phyloP scores from a whole-genome alignment of 2,888 invertebrate genomes.

The Coronaproctus castanopsis region DNA sequence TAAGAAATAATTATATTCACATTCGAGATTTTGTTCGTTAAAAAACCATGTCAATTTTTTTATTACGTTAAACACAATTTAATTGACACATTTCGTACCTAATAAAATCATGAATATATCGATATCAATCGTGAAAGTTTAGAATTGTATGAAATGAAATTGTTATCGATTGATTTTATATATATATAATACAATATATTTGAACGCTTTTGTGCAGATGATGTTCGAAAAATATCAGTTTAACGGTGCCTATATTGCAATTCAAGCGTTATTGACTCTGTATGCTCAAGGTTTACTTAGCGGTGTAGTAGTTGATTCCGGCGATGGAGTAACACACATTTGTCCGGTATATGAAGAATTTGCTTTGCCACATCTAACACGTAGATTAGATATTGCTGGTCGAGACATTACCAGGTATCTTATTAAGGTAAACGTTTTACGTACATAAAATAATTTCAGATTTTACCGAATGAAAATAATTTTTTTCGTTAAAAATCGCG shows the following conservation, averaged over 20 bases:
- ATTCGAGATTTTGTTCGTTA: slow-evolving; percentile 7
- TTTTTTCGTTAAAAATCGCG: no score
- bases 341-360: slow-evolving; percentile 98
- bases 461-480: not conserved
- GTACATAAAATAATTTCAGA: not conserved
- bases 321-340: slow-evolving; percentile 98
- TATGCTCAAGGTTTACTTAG: slow-evolving; percentile 94
- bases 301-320: slow-evolving; percentile 96
- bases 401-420: slow-evolving; percentile 93
- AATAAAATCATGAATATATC: no score
- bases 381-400: slow-evolving; percentile 90
- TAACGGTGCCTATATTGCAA: slow-evolving; percentile 82
- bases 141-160: no score
- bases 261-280: slow-evolving; percentile 85
- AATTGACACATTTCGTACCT: no score
- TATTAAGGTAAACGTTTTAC: slow-evolving; percentile 62
- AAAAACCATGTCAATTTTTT: no score
- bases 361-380: slow-evolving; percentile 82
- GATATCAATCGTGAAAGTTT: no score
- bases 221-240: slow-evolving; percentile 97
- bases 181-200: no score
- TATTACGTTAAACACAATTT: no score
- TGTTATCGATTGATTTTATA: no score
- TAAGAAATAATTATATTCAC: not conserved
- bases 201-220: no score